A percentile compares a stretch with the other conserved stretches of the same genome.
phyloP scores from a whole-genome alignment of 2,888 invertebrate genomes.

The Noctua janthina region DNA sequence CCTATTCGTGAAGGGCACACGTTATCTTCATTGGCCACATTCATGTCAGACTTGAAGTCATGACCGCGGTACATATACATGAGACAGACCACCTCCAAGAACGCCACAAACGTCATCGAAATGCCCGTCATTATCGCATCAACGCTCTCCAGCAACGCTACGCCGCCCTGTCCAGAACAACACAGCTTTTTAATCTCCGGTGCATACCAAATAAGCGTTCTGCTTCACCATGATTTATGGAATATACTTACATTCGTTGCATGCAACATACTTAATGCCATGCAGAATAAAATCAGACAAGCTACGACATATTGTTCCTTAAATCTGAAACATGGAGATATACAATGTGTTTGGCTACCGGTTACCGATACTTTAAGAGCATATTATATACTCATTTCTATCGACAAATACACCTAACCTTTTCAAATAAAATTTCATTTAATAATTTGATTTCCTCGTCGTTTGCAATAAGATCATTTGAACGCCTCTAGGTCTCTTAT shows the following conservation, averaged over 20 bases:
- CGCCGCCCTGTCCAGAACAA: slow-evolving; percentile 76
- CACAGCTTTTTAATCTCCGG: background rate
- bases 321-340: slow-evolving; percentile 72
- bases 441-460: no score
- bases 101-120: slow-evolving; percentile 76
- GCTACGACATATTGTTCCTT: slow-evolving; percentile 81
- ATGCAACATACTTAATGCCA: slow-evolving; percentile 78
- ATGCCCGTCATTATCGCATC: slow-evolving; percentile 80
- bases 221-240: background rate
- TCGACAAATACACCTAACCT: no score
- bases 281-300: slow-evolving; percentile 76
- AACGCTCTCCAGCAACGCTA: slow-evolving; percentile 81
- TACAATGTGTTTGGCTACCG: no score
- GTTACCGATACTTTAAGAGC: no score
- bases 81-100: slow-evolving; percentile 79
- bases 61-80: slow-evolving; percentile 81
- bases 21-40: slow-evolving; percentile 84
- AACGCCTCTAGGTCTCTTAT: no score
- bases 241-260: slow-evolving; percentile 78
- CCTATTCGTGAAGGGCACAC: slow-evolving; percentile 78
- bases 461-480: no score
- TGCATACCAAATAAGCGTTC: background rate
- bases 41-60: slow-evolving; percentile 85
- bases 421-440: no score
- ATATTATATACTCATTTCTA: no score